Evolutionary conservation across 2,797 vertebrate species (phyloP).

Genomic region (Bradypodion ventrale): DNA sequence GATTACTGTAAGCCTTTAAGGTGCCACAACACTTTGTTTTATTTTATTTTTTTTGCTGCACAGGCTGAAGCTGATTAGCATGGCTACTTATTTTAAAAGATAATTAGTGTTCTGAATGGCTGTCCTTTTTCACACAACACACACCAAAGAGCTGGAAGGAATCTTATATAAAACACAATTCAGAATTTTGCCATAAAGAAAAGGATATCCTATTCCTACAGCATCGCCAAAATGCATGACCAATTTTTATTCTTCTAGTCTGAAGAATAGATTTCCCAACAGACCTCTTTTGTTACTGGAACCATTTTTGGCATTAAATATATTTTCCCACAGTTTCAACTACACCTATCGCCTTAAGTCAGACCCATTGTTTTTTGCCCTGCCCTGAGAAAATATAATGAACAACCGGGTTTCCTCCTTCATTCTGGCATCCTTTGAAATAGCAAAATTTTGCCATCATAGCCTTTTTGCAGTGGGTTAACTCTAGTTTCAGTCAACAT

Average conservation of each 20-base stretch:
- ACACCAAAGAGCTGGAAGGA: not conserved
- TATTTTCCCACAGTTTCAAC: not conserved
- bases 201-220: not conserved
- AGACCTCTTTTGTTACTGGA: not conserved
- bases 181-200: not conserved
- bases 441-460: too few relatives aligned
- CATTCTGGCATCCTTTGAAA: too few relatives aligned
- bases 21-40: too few relatives aligned
- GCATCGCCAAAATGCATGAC: not conserved
- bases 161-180: not conserved
- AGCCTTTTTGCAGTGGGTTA: too few relatives aligned
- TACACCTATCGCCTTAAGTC: not conserved
- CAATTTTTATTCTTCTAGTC: not conserved
- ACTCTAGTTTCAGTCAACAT: too few relatives aligned
- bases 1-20: too few relatives aligned
- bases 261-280: not conserved
- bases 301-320: not conserved
- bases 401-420: too few relatives aligned
- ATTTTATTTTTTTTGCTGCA: too few relatives aligned
- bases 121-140: not conserved
- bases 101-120: not conserved
- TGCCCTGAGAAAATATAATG: too few relatives aligned
- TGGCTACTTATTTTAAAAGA: not conserved
- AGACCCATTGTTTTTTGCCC: too few relatives aligned
- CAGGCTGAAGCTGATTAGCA: too few relatives aligned